Base-by-base conservation (phyloP, 2,797 vertebrate genomes). In the Brachyrhaphis roseni region DNA sequence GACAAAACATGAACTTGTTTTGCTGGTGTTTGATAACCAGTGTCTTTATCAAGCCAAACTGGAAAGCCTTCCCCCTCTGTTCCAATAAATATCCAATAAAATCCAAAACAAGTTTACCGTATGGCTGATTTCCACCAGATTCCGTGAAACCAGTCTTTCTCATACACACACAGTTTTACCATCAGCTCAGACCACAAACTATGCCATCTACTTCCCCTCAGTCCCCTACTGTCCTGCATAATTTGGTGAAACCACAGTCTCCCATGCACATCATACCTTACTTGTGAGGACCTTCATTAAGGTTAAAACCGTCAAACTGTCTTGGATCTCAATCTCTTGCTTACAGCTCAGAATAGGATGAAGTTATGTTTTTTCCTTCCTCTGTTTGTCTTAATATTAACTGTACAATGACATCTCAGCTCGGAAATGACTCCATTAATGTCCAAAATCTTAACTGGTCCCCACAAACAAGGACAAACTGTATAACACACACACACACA, bases 161-260 rank as follows among this genome's bases (percentile, higher is more conserved):
- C 51, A 62, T 64, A 49, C 79, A 39, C 75, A 82, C 73, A 83
- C 79, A 78, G 74, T 84, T 88, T 90, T 89, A 90, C 87, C 85
- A 89, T 90, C 82, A 88, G 26, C 78, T 74, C 83, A 70, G 59
- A 90, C 89, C 87, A 66, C 91, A 92, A 91, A 91, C 73, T 84
- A 80, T 86, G 76, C 77, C 74, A 79, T 77, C 62, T 51, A 85
- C 80, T 78, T 45, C 81, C 26, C 4, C 66, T 46, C 28, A n/a
- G 66, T 83, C 79, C 88, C 82, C 79, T 75, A 81, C 87, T 80
- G 86, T 87, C 82, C 79, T 76, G 11, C 71, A 53, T 55, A 74
- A 83, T 85, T 87, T 82, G 1, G 26, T 31, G 47, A 86, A 89
- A 84, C 83, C 83, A 77, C 80, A 83, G 75, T 45, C 57, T 76